Evolutionary conservation across 2,888 invertebrate genomes (phyloP).

Genomic region (Ochropleura leucogaster): DNA sequence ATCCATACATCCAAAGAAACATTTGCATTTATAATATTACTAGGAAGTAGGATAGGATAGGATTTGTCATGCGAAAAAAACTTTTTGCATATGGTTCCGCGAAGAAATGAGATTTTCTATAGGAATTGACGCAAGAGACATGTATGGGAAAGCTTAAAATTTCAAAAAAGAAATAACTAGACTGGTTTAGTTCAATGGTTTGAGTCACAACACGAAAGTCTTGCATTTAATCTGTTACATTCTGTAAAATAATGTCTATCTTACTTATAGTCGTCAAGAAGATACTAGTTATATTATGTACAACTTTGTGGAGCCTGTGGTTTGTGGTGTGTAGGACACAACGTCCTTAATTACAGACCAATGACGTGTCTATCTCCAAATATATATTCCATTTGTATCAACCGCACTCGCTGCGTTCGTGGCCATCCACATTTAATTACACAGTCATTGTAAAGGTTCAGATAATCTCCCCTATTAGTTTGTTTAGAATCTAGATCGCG

Average conservation of each 20-base stretch:
- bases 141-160: too few species aligned
- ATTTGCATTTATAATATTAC: too few species aligned
- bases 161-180: too few species aligned
- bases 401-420: slow-evolving; percentile 34
- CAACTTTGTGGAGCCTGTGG: slow-evolving; percentile 24
- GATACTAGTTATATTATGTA: slow-evolving; percentile 28
- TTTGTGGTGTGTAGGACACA: slow-evolving; percentile 22
- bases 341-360: slow-evolving; percentile 35
- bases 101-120: too few species aligned
- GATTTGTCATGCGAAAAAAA: too few species aligned
- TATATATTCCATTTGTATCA: background rate
- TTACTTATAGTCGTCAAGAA: background rate
- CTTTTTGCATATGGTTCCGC: too few species aligned
- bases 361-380: slow-evolving; percentile 16
- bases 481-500: slow-evolving; percentile 54
- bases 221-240: too few species aligned
- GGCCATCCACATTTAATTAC: slow-evolving; percentile 61
- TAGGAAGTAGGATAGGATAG: too few species aligned
- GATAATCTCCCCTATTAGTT: slow-evolving; percentile 60
- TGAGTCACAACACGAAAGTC: too few species aligned
- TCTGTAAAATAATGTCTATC: background rate
- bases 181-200: too few species aligned
- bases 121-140: too few species aligned
- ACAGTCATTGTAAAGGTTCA: slow-evolving; percentile 46
- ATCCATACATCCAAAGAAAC: too few species aligned